Percentiles rank a stretch among this genome's conserved stretches.
Evolutionary conservation across 2,888 invertebrate species (phyloP).

Genomic region (Dorcus hopei): DNA sequence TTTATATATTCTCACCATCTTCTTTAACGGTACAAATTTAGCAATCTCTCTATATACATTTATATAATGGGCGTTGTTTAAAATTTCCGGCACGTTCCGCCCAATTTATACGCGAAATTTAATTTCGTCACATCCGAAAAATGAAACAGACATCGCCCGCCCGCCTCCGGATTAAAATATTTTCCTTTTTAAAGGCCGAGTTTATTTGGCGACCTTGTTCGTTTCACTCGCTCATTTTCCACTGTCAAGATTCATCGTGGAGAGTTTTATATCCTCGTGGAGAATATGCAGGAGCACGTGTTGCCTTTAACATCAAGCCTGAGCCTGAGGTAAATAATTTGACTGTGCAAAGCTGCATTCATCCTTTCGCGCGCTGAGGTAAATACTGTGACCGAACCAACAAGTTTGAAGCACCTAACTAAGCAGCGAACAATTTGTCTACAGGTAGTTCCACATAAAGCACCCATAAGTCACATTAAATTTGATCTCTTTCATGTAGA

Average conservation of each 20-base stretch:
- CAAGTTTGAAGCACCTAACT: slow-evolving; percentile 11
- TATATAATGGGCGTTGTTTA: background rate
- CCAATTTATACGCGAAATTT: slow-evolving; percentile 13
- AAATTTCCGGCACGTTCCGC: slow-evolving; percentile 11
- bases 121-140: slow-evolving; percentile 7
- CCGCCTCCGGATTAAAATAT: background rate
- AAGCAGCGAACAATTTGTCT: too few species aligned
- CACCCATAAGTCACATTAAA: too few species aligned
- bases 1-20: too few species aligned
- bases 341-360: too few species aligned
- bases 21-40: background rate
- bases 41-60: slow-evolving; percentile 2
- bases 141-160: background rate
- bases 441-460: too few species aligned
- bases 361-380: too few species aligned
- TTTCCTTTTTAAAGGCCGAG: background rate
- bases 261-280: too few species aligned
- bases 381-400: slow-evolving; percentile 3
- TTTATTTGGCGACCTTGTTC: background rate
- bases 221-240: background rate
- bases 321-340: too few species aligned
- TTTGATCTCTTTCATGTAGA: too few species aligned
- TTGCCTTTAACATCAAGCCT: too few species aligned
- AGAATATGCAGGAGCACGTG: too few species aligned
- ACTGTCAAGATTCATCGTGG: background rate